These are phyloP conservation scores for Neoarius graeffei DNA, from an alignment of 2,113 vertebrate species.

Conservation along the genomic window DNA sequence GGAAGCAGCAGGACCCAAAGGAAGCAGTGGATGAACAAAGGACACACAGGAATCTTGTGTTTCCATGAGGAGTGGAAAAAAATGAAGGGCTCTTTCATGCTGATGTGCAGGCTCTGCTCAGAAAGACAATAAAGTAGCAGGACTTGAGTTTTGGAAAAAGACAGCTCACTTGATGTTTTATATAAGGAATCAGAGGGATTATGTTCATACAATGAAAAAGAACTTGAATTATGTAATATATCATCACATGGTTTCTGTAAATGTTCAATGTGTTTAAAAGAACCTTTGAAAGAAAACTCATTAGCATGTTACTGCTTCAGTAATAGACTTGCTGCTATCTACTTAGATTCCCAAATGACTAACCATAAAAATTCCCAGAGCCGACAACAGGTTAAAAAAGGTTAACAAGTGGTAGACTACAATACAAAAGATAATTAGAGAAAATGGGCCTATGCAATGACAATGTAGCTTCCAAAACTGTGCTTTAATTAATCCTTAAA, in stretches of 20 bases:
- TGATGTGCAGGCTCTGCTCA: conserved; percentile 15
- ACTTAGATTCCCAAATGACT: background rate
- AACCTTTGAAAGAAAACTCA: background rate
- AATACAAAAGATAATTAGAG: background rate
- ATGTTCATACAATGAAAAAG: background rate
- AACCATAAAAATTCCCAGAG: background rate
- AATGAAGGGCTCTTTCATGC: background rate
- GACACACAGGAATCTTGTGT: conserved; percentile 5
- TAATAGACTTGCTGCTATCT: background rate
- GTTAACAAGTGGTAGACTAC: background rate
- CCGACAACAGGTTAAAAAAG: background rate
- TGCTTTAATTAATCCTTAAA: conserved; percentile 1
- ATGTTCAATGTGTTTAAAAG: background rate
- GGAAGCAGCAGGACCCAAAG: background rate
- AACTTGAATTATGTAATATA: conserved; percentile 3
- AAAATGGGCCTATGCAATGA: background rate
- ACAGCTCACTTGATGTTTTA: background rate
- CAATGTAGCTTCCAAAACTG: background rate
- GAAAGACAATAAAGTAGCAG: background rate
- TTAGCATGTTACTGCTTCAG: background rate
- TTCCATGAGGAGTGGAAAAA: conserved; percentile 29
- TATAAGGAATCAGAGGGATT: background rate
- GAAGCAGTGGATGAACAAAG: background rate
- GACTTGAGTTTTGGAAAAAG: background rate
- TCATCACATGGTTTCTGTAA: background rate